These are phyloP conservation scores for Heteractis magnifica DNA, from an alignment of 92 coral and sea anemone species.

Conservation along the genomic window DNA sequence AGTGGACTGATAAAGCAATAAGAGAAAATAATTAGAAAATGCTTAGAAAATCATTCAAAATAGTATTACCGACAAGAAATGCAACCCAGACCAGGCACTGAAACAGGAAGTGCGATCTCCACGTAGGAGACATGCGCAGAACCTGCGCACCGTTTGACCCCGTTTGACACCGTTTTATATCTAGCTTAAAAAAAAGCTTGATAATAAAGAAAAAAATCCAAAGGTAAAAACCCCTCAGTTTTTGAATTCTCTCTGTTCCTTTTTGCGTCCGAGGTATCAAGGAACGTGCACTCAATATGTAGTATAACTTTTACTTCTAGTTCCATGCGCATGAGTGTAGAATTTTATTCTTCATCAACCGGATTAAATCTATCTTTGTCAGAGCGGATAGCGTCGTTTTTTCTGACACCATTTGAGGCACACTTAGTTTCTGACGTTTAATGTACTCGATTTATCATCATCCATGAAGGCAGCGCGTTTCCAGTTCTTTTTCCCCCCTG, in stretches of 20 bases:
- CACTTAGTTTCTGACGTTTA: not conserved
- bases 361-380: not conserved
- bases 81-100: not conserved
- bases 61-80: not conserved
- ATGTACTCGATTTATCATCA: not conserved
- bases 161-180: too few relatives aligned
- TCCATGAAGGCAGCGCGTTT: not conserved
- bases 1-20: too few relatives aligned
- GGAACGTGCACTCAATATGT: too few relatives aligned
- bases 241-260: too few relatives aligned
- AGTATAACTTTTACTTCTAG: too few relatives aligned
- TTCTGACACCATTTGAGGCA: not conserved
- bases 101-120: not conserved
- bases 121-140: not conserved
- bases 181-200: too few relatives aligned
- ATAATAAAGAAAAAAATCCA: too few relatives aligned
- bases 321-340: too few relatives aligned
- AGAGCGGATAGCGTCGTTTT: not conserved
- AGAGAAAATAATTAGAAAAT: not conserved
- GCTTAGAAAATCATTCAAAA: not conserved
- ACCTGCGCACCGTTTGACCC: too few relatives aligned
- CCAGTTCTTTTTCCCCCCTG: not conserved
- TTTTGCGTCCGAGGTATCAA: too few relatives aligned
- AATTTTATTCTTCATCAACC: not conserved
- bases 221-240: too few relatives aligned